Evolutionary conservation across 2,797 vertebrate genomes (phyloP), one percentile per base, ranked within the genome.

Genomic region (Ctenochaetus hawaiiensis): DNA sequence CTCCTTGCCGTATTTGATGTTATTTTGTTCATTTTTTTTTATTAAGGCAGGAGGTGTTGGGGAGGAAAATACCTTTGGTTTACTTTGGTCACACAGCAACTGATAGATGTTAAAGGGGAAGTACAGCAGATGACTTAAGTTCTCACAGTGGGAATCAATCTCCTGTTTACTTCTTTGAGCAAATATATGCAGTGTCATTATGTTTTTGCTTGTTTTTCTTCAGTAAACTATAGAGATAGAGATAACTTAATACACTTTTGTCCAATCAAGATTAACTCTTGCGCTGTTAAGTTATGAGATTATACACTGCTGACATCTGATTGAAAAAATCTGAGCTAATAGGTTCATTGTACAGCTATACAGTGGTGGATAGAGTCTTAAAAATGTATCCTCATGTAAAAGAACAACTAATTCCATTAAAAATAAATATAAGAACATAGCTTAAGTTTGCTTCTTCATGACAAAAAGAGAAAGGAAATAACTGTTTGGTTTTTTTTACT

Each of bases 61-160:
- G 56, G 79, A 91, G 90, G 89, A 90, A 93, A 93, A 86, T 68
- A 91, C 85, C 85, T 87, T 85, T 81, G 72, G 68, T 83, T 82
- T 67, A 51, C 47, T 67, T 37, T 76, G 85, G 74, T 78, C 84
- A 64, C 76, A 79, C 64, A 75, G 22, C 22, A 56, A 58, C 12
- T 58, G 68, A 61, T 52, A 62, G 65, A 79, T 57, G 66, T 68
- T 71, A 6, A 13, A 74, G 91, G 91, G 92, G 71, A 92, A 92
- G 84, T 92, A 90, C 90, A 89, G 79, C 62, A 34, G 2, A 17
- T 57, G 2, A 73, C 39, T 62, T 18, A 51, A 18, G 58, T 80
- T 88, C 73, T 76, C 67, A 87, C 34, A 10, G 71, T 86, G 54
- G 83, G 85, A 87, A 79, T 78, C 1, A 14, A 1, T 83, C 67